Evolutionary conservation across 2,888 invertebrate genomes (phyloP).

Genomic region (Leptinotarsa juncta): DNA sequence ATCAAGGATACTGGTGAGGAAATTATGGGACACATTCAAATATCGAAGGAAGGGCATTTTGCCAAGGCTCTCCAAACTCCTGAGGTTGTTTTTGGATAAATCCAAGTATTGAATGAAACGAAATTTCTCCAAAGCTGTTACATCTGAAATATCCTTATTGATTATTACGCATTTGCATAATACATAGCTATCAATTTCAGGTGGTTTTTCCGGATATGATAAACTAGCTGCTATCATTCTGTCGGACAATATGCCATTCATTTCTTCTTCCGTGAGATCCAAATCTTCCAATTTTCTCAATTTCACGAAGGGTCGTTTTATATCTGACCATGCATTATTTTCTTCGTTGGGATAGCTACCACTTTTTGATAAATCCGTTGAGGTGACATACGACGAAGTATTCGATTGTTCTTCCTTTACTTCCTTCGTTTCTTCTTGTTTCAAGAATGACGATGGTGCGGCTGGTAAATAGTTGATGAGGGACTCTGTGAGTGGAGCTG

Average conservation of each 20-base stretch:
- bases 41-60: conserved; percentile 70
- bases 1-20: conserved; percentile 67
- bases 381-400: background rate
- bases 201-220: conserved; percentile 69
- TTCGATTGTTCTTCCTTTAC: background rate
- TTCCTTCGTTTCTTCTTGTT: background rate
- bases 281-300: conserved; percentile 45
- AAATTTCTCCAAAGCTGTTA: conserved; percentile 68
- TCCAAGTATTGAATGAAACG: conserved; percentile 73
- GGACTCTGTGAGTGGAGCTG: background rate
- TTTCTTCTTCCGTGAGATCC: conserved; percentile 50
- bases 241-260: conserved; percentile 67
- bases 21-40: conserved; percentile 71
- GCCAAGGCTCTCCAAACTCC: conserved; percentile 68
- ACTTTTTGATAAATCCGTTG: no score
- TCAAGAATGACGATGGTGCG: background rate
- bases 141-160: conserved; percentile 64
- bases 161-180: conserved; percentile 67
- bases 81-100: conserved; percentile 70
- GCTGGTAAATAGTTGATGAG: conserved; percentile 1
- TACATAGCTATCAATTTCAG: conserved; percentile 69
- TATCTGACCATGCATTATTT: conserved; percentile 48
- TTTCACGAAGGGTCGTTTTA: conserved; percentile 41
- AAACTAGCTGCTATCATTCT: conserved; percentile 69
- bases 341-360: background rate